Evolutionary conservation across 2,888 invertebrate genomes (phyloP), one percentile per base, ranked within the genome.

Genomic region (Hydriomena furcata): DNA sequence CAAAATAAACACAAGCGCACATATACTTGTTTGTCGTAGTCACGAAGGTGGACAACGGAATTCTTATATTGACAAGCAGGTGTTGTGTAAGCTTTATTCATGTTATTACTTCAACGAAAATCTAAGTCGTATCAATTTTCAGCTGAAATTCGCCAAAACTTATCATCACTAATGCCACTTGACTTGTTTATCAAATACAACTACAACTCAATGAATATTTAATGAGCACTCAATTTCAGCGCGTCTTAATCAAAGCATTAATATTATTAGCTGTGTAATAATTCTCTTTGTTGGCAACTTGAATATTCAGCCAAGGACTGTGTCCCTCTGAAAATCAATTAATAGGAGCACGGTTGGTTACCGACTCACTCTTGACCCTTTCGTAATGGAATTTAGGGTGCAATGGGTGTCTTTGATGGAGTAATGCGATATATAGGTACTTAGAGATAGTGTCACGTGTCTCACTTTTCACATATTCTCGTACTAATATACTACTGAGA

Each of bases 311-410:
- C 43, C 45, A 31, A 40, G 41, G 57, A 52, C 50, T 52, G 17
- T 51, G 61, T 60, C 66, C 66, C 66, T 61, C 51, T 30, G 56
- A 55, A 78, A 80, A 81, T 79, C 82, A 84, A 84, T 85, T 86
- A 84, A 82, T 83, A 76, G 68, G 68, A 76, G 60, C 60, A 68
- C 63, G 82, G 73, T 79, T 84, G 74, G 84, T 84, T 83, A 80
- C 50, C 28, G 28, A 61, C 49, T 74, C 62, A 65, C 59, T 61
- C 67, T 71, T 84, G 84, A 84, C 85, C 85, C 76, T 68, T 71
- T 65, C 27, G 52, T 80, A 75, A 78, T 75, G 66, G 61, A 67
- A 74, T 79, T 79, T 71, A 40, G 55, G 61, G 60, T 63, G 65
- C 67, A 68, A 66, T 55, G 59, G 60, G 65, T 59, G 56, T 63